phyloP scores from a whole-genome alignment of 2,113 vertebrate genomes.

The Neotoma lepida region DNA sequence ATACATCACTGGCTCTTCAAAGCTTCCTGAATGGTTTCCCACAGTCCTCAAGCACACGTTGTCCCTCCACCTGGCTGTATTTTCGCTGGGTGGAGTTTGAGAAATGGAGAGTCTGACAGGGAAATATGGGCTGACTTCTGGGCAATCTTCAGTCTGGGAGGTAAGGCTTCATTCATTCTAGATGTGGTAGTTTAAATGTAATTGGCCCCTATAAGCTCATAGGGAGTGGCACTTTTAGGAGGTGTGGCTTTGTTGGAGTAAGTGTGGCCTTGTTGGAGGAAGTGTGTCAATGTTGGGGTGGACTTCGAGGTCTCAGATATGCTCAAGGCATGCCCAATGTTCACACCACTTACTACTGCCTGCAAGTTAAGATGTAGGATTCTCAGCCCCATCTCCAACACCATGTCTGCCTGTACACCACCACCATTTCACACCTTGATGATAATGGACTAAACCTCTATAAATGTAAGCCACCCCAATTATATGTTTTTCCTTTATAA shows the following conservation, averaged over 20 bases:
- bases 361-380: not conserved
- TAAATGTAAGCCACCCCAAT: not conserved
- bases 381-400: not conserved
- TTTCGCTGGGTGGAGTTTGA: not conserved
- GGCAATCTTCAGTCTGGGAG: not conserved
- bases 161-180: not conserved
- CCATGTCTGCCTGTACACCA: not conserved
- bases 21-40: not conserved
- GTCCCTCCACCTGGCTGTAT: not conserved
- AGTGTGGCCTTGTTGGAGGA: not conserved
- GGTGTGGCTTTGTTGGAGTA: not conserved
- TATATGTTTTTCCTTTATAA: not conserved
- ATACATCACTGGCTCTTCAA: not conserved
- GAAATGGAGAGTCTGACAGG: not conserved
- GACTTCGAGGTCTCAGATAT: not conserved
- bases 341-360: not conserved
- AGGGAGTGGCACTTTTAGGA: not conserved
- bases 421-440: not conserved
- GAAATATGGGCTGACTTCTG: not conserved
- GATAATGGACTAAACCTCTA: not conserved
- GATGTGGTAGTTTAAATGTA: not conserved
- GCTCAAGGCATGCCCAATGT: not conserved
- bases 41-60: not conserved
- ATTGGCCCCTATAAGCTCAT: not conserved
- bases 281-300: not conserved